Conservation (phyloP, 2,797 vertebrate species). For the Catamblyrhynchus diadema region DNA sequence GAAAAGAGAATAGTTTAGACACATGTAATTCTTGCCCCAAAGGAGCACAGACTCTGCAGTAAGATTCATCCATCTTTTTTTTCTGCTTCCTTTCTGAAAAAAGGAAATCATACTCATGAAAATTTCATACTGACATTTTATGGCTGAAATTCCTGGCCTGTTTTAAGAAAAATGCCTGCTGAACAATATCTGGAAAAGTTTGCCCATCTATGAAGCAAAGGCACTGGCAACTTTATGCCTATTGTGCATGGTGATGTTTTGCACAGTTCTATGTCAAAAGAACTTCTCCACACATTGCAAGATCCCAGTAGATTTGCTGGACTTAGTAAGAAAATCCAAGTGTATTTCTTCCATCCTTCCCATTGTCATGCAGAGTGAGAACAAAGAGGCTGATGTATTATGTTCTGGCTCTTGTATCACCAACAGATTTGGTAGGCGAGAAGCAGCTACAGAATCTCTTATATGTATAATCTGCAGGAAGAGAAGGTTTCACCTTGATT, state of each 20-base stretch:
- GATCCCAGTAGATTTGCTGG: constrained; percentile 3
- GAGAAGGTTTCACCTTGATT: neutral
- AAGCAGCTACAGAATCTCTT: neutral
- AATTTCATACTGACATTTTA: constrained; percentile 13
- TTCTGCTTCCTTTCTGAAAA: neutral
- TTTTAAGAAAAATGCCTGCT: constrained; percentile 19
- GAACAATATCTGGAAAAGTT: constrained; percentile 36
- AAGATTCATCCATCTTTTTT: constrained; percentile 1
- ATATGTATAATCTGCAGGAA: neutral
- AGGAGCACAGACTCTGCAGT: neutral
- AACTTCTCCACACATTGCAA: neutral
- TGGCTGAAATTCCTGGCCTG: neutral
- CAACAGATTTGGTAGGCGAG: neutral
- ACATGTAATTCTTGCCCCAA: neutral
- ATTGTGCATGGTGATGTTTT: constrained; percentile 27
- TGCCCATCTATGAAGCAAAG: constrained; percentile 9
- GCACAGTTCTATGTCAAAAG: constrained; percentile 1
- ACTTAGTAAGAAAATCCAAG: constrained; percentile 27
- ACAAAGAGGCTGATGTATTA: neutral
- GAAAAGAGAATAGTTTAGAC: neutral
- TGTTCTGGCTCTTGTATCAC: neutral
- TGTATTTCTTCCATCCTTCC: neutral
- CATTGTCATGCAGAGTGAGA: neutral
- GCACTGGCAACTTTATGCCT: neutral
- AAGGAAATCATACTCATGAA: neutral